Base-by-base conservation (phyloP, 2,888 invertebrate genomes). In the Allygus modestus region DNA sequence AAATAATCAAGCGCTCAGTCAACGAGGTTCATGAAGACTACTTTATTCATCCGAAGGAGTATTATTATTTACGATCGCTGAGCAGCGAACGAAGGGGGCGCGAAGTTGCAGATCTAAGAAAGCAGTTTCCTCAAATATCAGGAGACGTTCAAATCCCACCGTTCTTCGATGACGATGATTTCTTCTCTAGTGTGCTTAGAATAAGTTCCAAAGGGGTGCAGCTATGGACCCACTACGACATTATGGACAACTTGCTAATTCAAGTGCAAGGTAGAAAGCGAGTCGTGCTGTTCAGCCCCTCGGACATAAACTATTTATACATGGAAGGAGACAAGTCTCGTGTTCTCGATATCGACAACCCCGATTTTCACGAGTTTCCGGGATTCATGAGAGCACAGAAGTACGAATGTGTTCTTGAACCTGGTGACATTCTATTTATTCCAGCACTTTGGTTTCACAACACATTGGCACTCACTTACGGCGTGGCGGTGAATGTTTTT, bases 371-470 rank as follows among this genome's bases (percentile, higher is more conserved):
- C 0, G 88, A 87, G 77, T 92, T 88, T 88, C 92, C 92, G 0
- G 88, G 90, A 33, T 92, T 92, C 88, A 33, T 84, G 5, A 87
- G 90, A 61, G 91, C 90, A 0, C 88, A 88, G 1, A 87, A 89
- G 31, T 90, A 90, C 86, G 91, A 91, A 87, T 90, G 90, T 33
- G 81, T 88, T 12, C 87, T 92, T 83, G 88, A 91, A 41, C 90
- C 91, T 51, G 92, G 92, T 7, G 92, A 92, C 88, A 89, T 91
- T 73, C 87, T 92, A 4, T 93, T 91, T 86, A 92, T 92, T 86
- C 92, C 92, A 89, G 92, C 92, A n/a, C 88, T 93, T 26, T 93
- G 93, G 93, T 92, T 92, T 86, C 93, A 93, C 88, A 92, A 92
- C 88, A 91, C 92, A 43, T 90, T 90, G n/a, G 91, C 92, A 7